Conservation (phyloP, 2,113 vertebrate genomes). For the Mirza zaza region DNA sequence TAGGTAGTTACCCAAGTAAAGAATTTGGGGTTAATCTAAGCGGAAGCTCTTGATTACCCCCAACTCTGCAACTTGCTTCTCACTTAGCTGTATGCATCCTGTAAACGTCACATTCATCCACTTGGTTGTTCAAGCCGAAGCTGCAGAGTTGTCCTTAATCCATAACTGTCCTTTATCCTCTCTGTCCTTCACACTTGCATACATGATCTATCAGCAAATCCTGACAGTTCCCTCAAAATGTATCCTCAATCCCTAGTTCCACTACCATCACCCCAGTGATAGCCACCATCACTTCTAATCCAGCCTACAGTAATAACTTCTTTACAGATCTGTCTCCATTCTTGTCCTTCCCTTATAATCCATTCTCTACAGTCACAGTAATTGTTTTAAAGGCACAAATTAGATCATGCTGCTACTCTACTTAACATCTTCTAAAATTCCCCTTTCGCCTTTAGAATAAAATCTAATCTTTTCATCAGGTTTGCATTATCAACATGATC, state of each 20-base stretch:
- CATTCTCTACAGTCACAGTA: neutral
- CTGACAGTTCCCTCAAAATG: neutral
- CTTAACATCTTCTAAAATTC: neutral
- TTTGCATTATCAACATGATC: neutral
- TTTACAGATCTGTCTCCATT: neutral
- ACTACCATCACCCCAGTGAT: neutral
- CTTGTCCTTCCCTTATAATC: neutral
- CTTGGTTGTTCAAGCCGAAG: neutral
- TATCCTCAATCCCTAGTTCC: neutral
- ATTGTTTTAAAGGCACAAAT: neutral
- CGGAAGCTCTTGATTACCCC: neutral
- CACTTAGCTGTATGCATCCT: neutral
- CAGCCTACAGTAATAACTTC: neutral
- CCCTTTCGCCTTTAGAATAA: neutral
- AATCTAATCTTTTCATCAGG: neutral
- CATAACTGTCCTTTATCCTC: neutral
- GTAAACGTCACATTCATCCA: neutral
- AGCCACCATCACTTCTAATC: neutral
- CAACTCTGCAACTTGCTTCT: neutral
- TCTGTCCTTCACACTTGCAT: neutral
- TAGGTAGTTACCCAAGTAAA: neutral
- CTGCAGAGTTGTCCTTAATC: neutral
- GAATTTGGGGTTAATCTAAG: neutral
- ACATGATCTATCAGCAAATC: neutral
- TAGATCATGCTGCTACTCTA: neutral